Conservation (phyloP, 2,888 invertebrate species). For the Phalera bucephala region DNA sequence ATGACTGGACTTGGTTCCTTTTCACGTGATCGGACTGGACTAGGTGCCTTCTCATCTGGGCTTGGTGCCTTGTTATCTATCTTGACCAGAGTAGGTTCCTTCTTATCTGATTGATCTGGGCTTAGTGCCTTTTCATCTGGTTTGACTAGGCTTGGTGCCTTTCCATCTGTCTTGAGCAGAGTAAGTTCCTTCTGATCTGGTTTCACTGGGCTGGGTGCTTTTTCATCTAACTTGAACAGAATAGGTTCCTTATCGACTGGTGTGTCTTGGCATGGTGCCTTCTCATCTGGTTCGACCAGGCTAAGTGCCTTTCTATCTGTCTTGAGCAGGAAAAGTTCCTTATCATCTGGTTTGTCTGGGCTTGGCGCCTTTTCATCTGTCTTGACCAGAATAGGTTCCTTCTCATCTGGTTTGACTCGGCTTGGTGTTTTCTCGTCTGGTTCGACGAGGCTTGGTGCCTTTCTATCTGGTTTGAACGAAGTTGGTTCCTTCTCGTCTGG, state of each 20-base stretch:
- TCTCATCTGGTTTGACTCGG: too few species aligned
- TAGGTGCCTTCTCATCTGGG: too few species aligned
- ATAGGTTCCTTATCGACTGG: background rate
- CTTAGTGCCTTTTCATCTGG: slow-evolving; percentile 1
- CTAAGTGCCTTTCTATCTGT: background rate
- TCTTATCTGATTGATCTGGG: slow-evolving; percentile 4
- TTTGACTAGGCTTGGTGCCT: background rate
- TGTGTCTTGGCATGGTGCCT: too few species aligned
- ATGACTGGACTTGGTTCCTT: too few species aligned
- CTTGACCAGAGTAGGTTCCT: slow-evolving; percentile 5
- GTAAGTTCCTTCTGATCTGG: slow-evolving; percentile 11
- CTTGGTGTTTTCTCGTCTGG: too few species aligned
- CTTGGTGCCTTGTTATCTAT: background rate
- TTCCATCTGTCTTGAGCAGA: slow-evolving; percentile 7
- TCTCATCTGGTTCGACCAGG: background rate
- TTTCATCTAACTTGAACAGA: background rate
- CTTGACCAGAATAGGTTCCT: too few species aligned
- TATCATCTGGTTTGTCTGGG: too few species aligned
- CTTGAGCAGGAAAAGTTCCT: too few species aligned
- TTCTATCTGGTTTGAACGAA: background rate
- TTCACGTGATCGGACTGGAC: too few species aligned
- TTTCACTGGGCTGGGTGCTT: background rate
- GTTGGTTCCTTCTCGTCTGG: background rate
- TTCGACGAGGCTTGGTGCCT: too few species aligned
- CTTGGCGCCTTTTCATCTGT: too few species aligned